phyloP scores from a whole-genome alignment of 2,797 vertebrate genomes.

The Perodicticus potto region DNA sequence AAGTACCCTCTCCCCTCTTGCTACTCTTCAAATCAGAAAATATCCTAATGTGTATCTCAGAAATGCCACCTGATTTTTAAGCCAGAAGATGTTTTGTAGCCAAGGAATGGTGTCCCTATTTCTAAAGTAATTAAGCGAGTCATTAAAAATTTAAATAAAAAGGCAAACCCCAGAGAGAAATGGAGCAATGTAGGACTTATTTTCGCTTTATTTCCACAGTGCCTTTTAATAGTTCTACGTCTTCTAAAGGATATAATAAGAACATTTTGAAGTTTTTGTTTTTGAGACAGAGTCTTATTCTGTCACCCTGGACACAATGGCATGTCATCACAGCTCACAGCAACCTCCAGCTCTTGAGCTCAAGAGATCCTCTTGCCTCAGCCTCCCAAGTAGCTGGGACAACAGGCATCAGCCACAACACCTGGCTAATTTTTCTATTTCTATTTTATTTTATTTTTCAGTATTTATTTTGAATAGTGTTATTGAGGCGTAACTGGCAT shows the following conservation, averaged over 20 bases:
- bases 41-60: neutral
- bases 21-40: neutral
- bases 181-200: neutral
- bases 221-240: neutral
- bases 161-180: neutral
- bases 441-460: too few species aligned
- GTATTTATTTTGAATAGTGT: too few species aligned
- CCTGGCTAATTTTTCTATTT: too few species aligned
- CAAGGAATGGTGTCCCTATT: slow-evolving; percentile 51
- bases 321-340: too few species aligned
- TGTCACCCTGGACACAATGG: too few species aligned
- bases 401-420: too few species aligned
- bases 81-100: neutral
- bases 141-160: neutral
- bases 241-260: neutral
- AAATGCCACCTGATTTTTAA: neutral
- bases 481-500: too few species aligned
- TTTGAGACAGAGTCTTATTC: too few species aligned
- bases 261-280: neutral
- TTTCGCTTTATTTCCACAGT: neutral
- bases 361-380: too few species aligned
- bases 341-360: too few species aligned
- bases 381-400: too few species aligned
- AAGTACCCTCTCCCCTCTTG: neutral
- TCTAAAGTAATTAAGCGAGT: slow-evolving; percentile 53